phyloP scores from a whole-genome alignment of 2,113 vertebrate species.

The Peromyscus californicus region DNA sequence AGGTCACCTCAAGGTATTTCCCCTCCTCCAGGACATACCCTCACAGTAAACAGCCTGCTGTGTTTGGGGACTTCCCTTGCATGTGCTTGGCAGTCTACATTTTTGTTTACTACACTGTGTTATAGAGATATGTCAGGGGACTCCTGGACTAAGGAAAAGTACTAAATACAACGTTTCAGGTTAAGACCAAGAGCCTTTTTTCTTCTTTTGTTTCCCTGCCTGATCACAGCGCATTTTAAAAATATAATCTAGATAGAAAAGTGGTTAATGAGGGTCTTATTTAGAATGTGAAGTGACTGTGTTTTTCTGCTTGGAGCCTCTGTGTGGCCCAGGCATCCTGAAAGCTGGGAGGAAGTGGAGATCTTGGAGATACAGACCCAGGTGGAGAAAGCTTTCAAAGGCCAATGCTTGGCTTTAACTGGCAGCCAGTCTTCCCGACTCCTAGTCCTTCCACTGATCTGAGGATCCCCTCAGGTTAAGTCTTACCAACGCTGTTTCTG shows the following conservation, averaged over 20 bases:
- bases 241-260: conserved; percentile 42
- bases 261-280: conserved; percentile 62
- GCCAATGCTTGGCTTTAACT: background rate
- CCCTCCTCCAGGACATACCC: background rate
- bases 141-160: conserved; percentile 19
- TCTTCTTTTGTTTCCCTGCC: conserved; percentile 25
- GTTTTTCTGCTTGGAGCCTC: background rate
- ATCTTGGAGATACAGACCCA: conserved; percentile 12
- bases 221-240: background rate
- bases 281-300: background rate
- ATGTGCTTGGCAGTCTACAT: background rate
- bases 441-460: background rate
- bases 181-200: conserved; percentile 40
- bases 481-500: conserved; percentile 31
- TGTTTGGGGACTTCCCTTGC: background rate
- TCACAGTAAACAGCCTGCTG: background rate
- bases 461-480: background rate
- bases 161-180: conserved; percentile 41
- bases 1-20: background rate
- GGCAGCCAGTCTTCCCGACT: background rate
- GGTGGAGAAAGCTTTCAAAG: background rate
- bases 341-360: background rate
- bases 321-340: background rate
- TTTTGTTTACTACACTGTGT: conserved; percentile 43
- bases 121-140: background rate